Conservation (phyloP, 2,888 invertebrate species). For the Hylaea fasciaria region DNA sequence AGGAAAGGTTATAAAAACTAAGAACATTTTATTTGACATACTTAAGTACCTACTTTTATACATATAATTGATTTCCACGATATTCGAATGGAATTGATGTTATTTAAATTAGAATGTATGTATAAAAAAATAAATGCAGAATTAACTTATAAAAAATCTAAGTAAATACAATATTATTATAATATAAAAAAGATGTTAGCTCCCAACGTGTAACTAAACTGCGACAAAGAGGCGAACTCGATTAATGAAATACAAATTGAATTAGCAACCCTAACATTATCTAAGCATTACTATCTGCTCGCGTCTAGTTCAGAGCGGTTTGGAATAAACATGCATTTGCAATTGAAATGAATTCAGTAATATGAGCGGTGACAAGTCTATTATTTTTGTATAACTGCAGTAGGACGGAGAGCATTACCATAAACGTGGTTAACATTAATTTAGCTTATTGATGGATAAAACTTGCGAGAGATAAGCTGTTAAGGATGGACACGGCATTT, state of each 20-base stretch:
- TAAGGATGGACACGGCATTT: constrained; percentile 36
- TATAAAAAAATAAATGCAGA: too few species aligned
- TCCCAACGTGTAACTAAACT: too few species aligned
- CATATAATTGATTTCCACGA: too few species aligned
- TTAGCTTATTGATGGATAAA: constrained; percentile 60
- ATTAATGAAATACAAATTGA: not conserved
- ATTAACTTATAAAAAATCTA: too few species aligned
- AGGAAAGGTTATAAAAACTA: not conserved
- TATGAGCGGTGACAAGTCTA: constrained; percentile 62
- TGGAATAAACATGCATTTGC: constrained; percentile 54
- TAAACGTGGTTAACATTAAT: constrained; percentile 67
- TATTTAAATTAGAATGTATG: too few species aligned
- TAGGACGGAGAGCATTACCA: constrained; percentile 59
- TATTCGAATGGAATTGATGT: too few species aligned
- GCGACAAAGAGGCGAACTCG: too few species aligned
- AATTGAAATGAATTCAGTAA: constrained; percentile 63
- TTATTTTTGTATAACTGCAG: constrained; percentile 62
- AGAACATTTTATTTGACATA: not conserved
- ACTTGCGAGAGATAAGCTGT: constrained; percentile 24
- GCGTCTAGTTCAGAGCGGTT: constrained; percentile 41
- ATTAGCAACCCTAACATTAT: constrained; percentile 16
- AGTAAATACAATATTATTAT: too few species aligned
- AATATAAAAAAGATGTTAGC: too few species aligned
- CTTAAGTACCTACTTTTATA: too few species aligned
- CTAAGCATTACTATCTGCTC: constrained; percentile 3